Percentiles rank a stretch among this genome's conserved stretches.
Conservation (phyloP, 2,113 vertebrate genomes). For the Pelodiscus sinensis region DNA sequence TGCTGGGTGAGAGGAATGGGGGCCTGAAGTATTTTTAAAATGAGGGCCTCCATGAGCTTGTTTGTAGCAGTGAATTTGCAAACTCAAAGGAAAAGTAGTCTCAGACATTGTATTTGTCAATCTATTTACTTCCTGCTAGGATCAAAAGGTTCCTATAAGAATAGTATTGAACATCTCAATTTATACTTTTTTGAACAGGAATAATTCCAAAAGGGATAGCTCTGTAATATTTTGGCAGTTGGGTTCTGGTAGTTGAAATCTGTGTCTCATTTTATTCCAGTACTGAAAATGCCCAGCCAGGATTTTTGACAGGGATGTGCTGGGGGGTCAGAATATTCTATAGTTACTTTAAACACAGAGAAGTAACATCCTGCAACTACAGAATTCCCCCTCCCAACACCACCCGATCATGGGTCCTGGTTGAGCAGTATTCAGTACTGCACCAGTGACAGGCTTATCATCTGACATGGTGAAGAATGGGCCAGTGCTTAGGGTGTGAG, state of each 20-base stretch:
- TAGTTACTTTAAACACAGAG: too few relatives aligned
- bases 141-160: conserved; percentile 59
- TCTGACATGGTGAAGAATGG: not conserved
- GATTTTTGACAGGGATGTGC: too few relatives aligned
- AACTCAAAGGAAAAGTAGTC: conserved; percentile 15
- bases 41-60: not conserved
- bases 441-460: not conserved
- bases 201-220: not conserved
- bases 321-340: too few relatives aligned
- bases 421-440: not conserved
- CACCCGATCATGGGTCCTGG: too few relatives aligned
- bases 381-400: too few relatives aligned
- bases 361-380: too few relatives aligned
- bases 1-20: not conserved
- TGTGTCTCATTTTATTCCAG: conserved; percentile 22
- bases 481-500: not conserved
- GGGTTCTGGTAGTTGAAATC: not conserved
- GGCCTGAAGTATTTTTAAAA: conserved; percentile 19
- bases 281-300: too few relatives aligned
- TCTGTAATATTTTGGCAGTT: not conserved
- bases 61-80: conserved; percentile 21
- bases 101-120: conserved; percentile 39
- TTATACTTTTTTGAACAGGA: not conserved
- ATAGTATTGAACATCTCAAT: not conserved
- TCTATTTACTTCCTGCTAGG: conserved; percentile 55